phyloP scores from a whole-genome alignment of 2,888 invertebrate species.

The Idaea straminata region DNA sequence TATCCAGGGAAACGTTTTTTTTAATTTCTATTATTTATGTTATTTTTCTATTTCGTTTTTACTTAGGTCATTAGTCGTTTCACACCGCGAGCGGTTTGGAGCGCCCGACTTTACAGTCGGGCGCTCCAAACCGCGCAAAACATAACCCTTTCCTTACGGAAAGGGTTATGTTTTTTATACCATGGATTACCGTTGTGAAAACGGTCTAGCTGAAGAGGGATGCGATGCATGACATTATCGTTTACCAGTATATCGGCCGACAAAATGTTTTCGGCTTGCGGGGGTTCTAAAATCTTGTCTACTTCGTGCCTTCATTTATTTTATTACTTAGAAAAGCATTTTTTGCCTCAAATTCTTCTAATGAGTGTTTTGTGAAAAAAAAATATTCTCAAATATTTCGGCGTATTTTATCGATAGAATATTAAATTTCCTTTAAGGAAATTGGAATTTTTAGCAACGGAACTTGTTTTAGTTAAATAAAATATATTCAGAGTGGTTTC shows the following conservation, averaged over 20 bases:
- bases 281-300: background rate
- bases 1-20: too few relatives aligned
- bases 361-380: background rate
- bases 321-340: constrained; percentile 1
- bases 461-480: background rate
- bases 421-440: background rate
- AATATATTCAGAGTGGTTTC: background rate
- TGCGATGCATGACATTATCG: too few relatives aligned
- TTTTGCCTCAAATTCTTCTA: background rate
- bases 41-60: too few relatives aligned
- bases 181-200: too few relatives aligned
- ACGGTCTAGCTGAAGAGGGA: too few relatives aligned
- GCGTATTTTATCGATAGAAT: background rate
- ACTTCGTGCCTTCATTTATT: background rate
- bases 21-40: too few relatives aligned
- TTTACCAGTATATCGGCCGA: background rate
- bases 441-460: background rate
- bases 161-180: too few relatives aligned
- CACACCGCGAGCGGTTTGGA: too few relatives aligned
- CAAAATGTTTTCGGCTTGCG: background rate
- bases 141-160: too few relatives aligned
- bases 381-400: background rate
- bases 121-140: too few relatives aligned
- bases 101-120: too few relatives aligned
- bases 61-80: too few relatives aligned